These are phyloP conservation scores for Drosophila novamexicana DNA, from an alignment of 1,140 invertebrate genomes.

Conservation along the genomic window DNA sequence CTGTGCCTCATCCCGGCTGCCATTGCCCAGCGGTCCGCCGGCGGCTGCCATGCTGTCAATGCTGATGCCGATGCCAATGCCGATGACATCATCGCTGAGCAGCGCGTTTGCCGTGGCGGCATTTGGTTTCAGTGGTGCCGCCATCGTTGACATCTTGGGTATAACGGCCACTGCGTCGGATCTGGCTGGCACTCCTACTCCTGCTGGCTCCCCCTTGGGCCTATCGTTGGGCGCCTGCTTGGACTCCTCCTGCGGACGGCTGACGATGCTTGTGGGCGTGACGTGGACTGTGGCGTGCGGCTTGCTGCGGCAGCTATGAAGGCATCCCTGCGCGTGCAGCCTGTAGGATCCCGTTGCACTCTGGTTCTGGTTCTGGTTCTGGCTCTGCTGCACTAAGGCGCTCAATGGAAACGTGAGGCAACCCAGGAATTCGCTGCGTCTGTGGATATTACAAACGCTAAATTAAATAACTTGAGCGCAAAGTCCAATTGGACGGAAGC, in stretches of 20 bases:
- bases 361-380: conserved; percentile 85
- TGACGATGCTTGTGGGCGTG: conserved; percentile 27
- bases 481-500: background rate
- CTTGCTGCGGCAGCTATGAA: conserved; percentile 55
- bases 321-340: conserved; percentile 84
- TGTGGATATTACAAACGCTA: conserved; percentile 70
- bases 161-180: conserved; percentile 2
- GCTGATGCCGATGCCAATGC: conserved; percentile 82
- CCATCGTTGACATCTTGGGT: conserved; percentile 41
- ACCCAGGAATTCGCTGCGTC: conserved; percentile 91
- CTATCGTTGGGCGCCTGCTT: background rate
- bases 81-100: conserved; percentile 68
- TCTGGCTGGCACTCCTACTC: background rate
- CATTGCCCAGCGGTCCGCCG: conserved; percentile 9
- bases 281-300: conserved; percentile 25
- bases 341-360: conserved; percentile 85
- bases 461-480: background rate
- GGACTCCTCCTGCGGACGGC: conserved; percentile 16
- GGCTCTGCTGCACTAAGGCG: conserved; percentile 87
- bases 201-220: background rate
- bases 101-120: conserved; percentile 1
- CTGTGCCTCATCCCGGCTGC: conserved; percentile 40
- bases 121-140: conserved; percentile 48
- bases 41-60: conserved; percentile 70
- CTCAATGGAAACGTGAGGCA: conserved; percentile 91